Evolutionary conservation across 1,140 invertebrate species (phyloP), one percentile per base, ranked within the genome.

Genomic region (Triops longicaudatus): DNA sequence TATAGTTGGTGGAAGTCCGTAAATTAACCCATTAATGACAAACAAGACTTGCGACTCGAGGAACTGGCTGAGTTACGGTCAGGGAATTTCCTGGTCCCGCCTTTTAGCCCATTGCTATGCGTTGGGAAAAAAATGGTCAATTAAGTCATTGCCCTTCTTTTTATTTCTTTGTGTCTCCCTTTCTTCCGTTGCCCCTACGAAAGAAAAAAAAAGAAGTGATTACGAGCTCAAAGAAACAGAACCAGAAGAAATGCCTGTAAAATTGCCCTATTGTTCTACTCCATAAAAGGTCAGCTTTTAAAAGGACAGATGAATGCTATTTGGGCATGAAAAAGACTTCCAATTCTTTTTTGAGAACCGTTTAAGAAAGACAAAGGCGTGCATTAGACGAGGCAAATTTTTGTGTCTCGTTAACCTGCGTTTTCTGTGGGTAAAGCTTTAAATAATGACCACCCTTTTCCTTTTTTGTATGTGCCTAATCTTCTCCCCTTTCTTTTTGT

Each of bases 181-280:
- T 63, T 63, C 10, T 22, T 63, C 17, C 50, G 6, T 11, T n/a
- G n/a, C n/a, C n/a, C n/a, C n/a, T n/a, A n/a, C n/a, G n/a, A 63
- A 63, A 2, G 2, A 37, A 2, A 37, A 37, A 37, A 37, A 37
- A 37, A 37, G 31, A 37, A 37, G 31, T 7, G 50, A 63, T 22
- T 63, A 63, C 1, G 50, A 63, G 50, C 50, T 63, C 50, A 63
- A 63, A 17, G 11, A 63, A 63, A 63, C 6, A 63, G 6, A 63
- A 63, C 1, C 5, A 63, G 50, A 6, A n/a, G 22, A 22, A 63
- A 63, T 63, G 50, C 50, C 50, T 63, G 14, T 17, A 63, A 63
- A 63, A 63, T 63, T n/a, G 50, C n/a, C 50, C 50, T 22, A 63
- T 63, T 63, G 50, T 63, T 63, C 50, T 63, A 63, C 50, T 63